phyloP scores from a whole-genome alignment of 2,797 vertebrate species.

The Anguilla marmorata region DNA sequence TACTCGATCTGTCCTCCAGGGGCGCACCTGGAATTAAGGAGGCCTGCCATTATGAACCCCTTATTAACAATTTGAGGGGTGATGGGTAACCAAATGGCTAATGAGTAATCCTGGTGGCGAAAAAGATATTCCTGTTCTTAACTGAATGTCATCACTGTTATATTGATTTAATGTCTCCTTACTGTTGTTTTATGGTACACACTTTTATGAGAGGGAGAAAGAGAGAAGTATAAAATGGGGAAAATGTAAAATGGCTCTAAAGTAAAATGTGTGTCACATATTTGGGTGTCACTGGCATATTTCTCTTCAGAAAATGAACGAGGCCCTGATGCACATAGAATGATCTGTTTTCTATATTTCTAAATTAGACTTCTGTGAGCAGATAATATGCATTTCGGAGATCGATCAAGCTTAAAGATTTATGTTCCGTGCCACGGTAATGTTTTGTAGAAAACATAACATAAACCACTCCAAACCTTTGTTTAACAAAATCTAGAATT shows the following conservation, averaged over 20 bases:
- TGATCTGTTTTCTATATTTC: not conserved
- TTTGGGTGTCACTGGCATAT: not conserved
- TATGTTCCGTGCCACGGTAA: not conserved
- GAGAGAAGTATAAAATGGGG: constrained; percentile 12
- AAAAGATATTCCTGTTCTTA: not conserved
- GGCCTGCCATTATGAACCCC: not conserved
- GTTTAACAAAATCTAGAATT: not conserved
- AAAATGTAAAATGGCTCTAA: not conserved
- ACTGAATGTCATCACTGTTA: not conserved
- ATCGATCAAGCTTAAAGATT: not conserved
- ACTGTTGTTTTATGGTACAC: not conserved
- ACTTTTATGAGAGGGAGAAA: not conserved
- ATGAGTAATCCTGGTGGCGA: not conserved
- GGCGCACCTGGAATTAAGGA: constrained; percentile 9
- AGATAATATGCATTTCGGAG: not conserved
- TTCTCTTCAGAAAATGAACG: not conserved
- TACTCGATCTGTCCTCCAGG: constrained; percentile 17
- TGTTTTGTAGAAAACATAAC: not conserved
- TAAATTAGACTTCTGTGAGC: not conserved
- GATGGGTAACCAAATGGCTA: constrained; percentile 8
- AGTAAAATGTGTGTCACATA: not conserved
- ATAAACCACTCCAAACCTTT: not conserved
- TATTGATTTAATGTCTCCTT: not conserved
- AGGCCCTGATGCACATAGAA: not conserved
- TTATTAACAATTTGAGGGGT: not conserved